These are phyloP conservation scores for Brachylomia viminalis DNA, from an alignment of 2,888 invertebrate species.

Conservation along the genomic window DNA sequence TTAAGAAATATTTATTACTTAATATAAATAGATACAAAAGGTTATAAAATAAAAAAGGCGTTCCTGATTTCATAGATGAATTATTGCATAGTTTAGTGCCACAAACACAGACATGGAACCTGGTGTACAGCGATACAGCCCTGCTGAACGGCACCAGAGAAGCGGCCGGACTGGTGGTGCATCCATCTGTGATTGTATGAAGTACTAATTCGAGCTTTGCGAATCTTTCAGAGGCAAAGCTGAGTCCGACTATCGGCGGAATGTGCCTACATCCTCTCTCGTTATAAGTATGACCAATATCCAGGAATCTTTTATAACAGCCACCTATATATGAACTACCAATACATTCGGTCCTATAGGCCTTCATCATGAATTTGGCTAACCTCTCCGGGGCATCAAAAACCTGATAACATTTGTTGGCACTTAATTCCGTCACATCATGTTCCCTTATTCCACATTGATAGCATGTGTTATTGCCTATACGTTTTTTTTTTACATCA, in stretches of 20 bases:
- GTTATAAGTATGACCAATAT: conserved; percentile 68
- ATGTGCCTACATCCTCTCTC: conserved; percentile 76
- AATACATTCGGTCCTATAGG: conserved; percentile 49
- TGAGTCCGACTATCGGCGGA: conserved; percentile 68
- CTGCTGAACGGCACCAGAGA: conserved; percentile 75
- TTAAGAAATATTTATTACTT: conserved; percentile 26
- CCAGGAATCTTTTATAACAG: conserved; percentile 73
- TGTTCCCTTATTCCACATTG: conserved; percentile 66
- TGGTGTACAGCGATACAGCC: conserved; percentile 74
- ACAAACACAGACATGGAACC: conserved; percentile 81
- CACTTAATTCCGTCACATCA: neutral
- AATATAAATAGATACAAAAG: conserved; percentile 23
- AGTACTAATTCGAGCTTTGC: conserved; percentile 69
- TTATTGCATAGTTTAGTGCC: conserved; percentile 73
- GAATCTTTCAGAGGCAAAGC: conserved; percentile 67
- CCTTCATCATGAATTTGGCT: neutral
- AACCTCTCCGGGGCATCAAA: conserved; percentile 38
- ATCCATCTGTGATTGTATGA: conserved; percentile 64
- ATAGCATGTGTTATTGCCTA: conserved; percentile 62
- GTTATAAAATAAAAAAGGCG: conserved; percentile 11
- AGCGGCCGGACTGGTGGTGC: conserved; percentile 74
- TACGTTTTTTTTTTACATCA: neutral
- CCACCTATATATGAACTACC: conserved; percentile 54
- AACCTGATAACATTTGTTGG: conserved; percentile 58
- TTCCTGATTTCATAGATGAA: conserved; percentile 42